Base-by-base conservation (phyloP, 2,888 invertebrate genomes). In the Oeneis ivallda region DNA sequence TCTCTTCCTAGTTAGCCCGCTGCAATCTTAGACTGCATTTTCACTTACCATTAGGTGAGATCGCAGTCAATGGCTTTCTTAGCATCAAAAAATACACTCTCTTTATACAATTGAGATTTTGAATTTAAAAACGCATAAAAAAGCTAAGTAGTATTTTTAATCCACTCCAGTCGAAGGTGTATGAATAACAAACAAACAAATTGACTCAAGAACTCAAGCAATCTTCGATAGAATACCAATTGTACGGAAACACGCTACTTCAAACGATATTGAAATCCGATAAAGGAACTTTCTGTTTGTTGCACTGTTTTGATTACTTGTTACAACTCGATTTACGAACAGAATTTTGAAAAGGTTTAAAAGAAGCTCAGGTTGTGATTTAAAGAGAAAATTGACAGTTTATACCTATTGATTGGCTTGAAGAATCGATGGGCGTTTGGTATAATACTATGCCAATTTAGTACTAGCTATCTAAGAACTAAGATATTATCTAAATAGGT, bases 151-250 rank as follows among this genome's bases (percentile, higher is more conserved):
- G 15, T 2, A n/a, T 32, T 54, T 32, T 11, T n/a, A 47, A 32
- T n/a, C 32, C 6, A 34, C 3, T 58, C 32, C 17, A 58, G n/a
- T 45, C 7, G 34, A 58, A 34, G 47, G 45, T 58, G 58, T 58
- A 58, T 58, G 58, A 62, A 69, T 59, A 57, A 62, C 34, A 66
- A 64, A 66, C 57, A 63, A 69, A 54, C 67, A 69, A 69, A 69
- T 69, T 67, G 69, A 65, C 59, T 63, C 45, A 67, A 69, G 67
- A 69, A 67, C 64, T 69, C 56, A 60, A 65, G 65, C 65, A 67
- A 65, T 67, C 56, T 62, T 61, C 65, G 62, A 60, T 60, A 60
- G 60, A 60, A 61, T 65, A 68, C 62, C 62, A 67, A 67, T 65
- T 65, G 67, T 65, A 67, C 56, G 65, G 64, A 67, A 69, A 67